Evolutionary conservation across 1,140 invertebrate genomes (phyloP), one percentile per base, ranked within the genome.

Genomic region (Nylanderia fulva): DNA sequence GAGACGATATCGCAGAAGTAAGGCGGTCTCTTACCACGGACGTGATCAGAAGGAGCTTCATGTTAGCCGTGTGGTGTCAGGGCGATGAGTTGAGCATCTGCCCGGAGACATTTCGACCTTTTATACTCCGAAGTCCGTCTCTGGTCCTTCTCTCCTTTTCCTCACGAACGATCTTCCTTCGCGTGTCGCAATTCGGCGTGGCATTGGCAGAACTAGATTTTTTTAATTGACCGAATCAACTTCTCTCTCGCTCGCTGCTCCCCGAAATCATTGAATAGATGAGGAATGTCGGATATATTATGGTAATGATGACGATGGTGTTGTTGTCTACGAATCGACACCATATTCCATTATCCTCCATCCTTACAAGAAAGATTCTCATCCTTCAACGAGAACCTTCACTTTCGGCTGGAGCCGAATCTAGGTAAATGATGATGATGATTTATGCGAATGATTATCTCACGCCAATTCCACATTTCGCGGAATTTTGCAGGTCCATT

Each of bases 161-260:
- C 13, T 56, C 64, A 36, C 63, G 91, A 80, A 77, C 29, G 18
- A 60, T 71, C 77, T 79, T 79, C 61, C 63, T 52, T 6, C 86
- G 84, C 84, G 91, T 93, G 91, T 93, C 90, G 85, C 85, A 93
- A 93, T 91, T 52, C 82, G 15, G 80, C 45, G 45, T 93, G 92
- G 92, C 92, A 93, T 93, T 93, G 92, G 87, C 69, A 93, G 91
- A 92, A 93, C 92, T 93, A 93, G 92, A 92, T 93, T 91, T 92
- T 64, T 92, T 90, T 87, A 93, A 93, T 92, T 90, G 85, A 91
- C 90, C 92, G 88, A 86, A 85, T 75, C 85, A n/a, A 80, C 45
- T 63, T 36, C 85, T 88, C 85, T 88, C 64, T 87, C 63, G 74
- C 66, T 58, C 6, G 4, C 18, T 11, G 9, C 13, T n/a, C 7